Base-by-base conservation (phyloP, 2,797 vertebrate species). In the Okamejei kenojei region DNA sequence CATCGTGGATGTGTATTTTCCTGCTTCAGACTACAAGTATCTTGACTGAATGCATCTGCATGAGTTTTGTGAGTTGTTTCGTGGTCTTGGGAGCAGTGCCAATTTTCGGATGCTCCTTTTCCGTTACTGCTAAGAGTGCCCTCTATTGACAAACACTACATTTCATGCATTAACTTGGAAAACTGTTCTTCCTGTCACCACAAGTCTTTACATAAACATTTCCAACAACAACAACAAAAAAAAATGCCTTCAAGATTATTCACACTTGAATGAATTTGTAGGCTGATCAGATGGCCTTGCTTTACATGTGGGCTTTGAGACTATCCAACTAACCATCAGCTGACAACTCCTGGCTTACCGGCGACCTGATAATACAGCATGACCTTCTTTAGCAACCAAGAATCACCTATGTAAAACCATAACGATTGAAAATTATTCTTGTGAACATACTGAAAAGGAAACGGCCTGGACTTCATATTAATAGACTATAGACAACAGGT, bases 1-100 rank as follows among this genome's bases (percentile, higher is more conserved):
- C 19, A 73, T 5, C 5, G 71, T 23, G 65, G 65, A 17, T 68
- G 58, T 63, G 21, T 68, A 63, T 58, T 92, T 92, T 76, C 90
- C 90, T 26, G 68, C 45, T 92, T 76, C 38, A 92, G 90, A 76
- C 54, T 74, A 76, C 35, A 26, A 92, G 71, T 88, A 74, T 92
- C 90, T 54, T 74, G 90, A 92, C 71, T 74, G 45, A 45, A 35
- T 73, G 23, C 90, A 92, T 92, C 90, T 92, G 90, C 71, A 17
- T 91, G 68, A 45, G 17, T 91, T 92, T 38, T 76, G 90, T 92
- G 23, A 74, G 38, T 54, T 76, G 68, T 17, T 91, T 91, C 38
- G 23, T 91, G 90, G 7, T 54, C 76, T 38, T 73, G 68, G 90
- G 90, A 74, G 17, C 23, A 8, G 10, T n/a, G 90, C 90, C 90